Conservation (phyloP, 1,140 invertebrate species). For the Drosophila sucinea region DNA sequence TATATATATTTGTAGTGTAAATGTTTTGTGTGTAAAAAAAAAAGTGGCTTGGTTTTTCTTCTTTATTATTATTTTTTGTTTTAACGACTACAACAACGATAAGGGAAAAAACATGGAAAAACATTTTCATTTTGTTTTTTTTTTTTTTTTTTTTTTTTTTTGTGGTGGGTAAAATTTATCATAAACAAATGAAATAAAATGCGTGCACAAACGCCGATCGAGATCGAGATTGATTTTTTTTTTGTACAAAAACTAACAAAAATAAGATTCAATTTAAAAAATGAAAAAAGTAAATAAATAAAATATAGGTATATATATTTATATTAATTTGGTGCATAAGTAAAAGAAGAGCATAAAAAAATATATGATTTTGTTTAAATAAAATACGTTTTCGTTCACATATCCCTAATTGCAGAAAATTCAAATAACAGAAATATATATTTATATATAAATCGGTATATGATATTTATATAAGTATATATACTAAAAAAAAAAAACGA, state of each 20-base stretch:
- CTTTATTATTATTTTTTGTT: conserved; percentile 20
- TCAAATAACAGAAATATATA: conserved; percentile 16
- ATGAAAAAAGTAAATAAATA: conserved; percentile 52
- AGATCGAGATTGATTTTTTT: conserved; percentile 20
- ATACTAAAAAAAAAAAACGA: conserved; percentile 51
- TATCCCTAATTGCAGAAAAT: conserved; percentile 44
- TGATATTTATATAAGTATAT: conserved; percentile 23
- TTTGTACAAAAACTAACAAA: conserved; percentile 32
- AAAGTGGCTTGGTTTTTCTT: conserved; percentile 14
- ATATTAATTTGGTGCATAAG: conserved; percentile 18
- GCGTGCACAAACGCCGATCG: conserved; percentile 79
- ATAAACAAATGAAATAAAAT: conserved; percentile 64
- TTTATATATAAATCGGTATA: neutral
- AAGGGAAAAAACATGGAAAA: conserved; percentile 20
- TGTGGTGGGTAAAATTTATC: conserved; percentile 46
- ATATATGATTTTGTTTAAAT: conserved; percentile 18
- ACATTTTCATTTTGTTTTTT: conserved; percentile 10
- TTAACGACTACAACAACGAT: conserved; percentile 21
- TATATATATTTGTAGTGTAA: neutral
- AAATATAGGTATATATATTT: conserved; percentile 7
- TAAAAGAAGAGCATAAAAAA: conserved; percentile 14
- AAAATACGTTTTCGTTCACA: conserved; percentile 30
- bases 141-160: conserved; percentile 24
- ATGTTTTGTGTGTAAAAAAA: conserved; percentile 6
- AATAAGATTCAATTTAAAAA: conserved; percentile 38